Conservation (phyloP, 2,888 invertebrate species). For the Noctua fimbriata region DNA sequence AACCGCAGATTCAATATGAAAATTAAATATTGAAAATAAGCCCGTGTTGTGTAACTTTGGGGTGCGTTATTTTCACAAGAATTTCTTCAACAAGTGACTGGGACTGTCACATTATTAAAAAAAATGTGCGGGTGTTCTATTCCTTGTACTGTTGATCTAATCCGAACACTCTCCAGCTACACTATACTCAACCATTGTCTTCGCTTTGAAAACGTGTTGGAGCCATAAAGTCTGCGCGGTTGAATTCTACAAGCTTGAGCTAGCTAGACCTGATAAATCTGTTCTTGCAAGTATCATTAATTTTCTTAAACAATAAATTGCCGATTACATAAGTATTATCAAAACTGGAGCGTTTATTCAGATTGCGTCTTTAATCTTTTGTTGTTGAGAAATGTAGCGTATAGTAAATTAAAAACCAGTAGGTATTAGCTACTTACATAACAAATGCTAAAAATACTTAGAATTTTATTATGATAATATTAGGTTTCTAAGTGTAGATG, state of each 20-base stretch:
- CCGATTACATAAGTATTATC: background rate
- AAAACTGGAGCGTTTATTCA: background rate
- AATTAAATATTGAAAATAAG: slow-evolving; percentile 16
- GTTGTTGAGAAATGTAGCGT: background rate
- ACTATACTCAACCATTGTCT: background rate
- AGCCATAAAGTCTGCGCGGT: background rate
- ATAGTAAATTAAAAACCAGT: background rate
- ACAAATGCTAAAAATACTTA: background rate
- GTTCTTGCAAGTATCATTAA: background rate
- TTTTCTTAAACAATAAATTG: slow-evolving; percentile 11
- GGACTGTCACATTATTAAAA: slow-evolving; percentile 1
- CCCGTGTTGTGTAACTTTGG: slow-evolving; percentile 1
- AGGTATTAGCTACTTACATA: background rate
- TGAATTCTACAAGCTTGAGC: background rate
- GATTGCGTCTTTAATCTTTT: background rate
- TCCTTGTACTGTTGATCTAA: background rate
- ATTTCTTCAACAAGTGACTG: slow-evolving; percentile 7
- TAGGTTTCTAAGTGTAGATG: background rate
- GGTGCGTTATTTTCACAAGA: slow-evolving; percentile 6
- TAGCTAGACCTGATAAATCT: background rate
- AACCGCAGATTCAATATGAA: slow-evolving; percentile 7
- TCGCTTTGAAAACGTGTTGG: background rate
- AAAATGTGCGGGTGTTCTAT: background rate
- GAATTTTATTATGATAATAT: background rate
- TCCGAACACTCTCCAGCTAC: background rate